phyloP scores from a whole-genome alignment of 1,140 invertebrate genomes.

The Conopomorpha cramerella region DNA sequence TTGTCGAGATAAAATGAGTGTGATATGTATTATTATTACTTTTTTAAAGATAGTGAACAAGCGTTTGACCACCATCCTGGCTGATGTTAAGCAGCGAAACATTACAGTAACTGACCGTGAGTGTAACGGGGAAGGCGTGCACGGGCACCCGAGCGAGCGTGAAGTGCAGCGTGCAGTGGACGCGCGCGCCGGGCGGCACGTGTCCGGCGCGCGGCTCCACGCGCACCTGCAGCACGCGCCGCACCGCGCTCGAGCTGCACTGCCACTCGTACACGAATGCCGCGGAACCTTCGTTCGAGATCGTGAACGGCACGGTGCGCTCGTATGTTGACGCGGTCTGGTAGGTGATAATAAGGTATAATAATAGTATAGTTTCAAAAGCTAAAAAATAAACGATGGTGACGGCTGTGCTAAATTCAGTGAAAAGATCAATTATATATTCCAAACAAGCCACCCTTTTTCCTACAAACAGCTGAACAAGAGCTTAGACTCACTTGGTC shows the following conservation, averaged over 20 bases:
- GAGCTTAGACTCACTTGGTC: conserved; percentile 45
- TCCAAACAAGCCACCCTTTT: too few relatives aligned
- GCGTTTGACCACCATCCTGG: too few relatives aligned
- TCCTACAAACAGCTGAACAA: too few relatives aligned
- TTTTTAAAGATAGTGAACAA: too few relatives aligned
- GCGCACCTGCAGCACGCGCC: conserved; percentile 30
- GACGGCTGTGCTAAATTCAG: too few relatives aligned
- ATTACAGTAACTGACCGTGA: conserved; percentile 33
- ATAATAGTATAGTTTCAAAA: too few relatives aligned
- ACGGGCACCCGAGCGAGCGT: conserved; percentile 38
- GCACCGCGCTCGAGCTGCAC: conserved; percentile 23
- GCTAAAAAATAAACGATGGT: too few relatives aligned
- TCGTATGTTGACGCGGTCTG: conserved; percentile 49
- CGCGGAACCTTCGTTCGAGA: conserved; percentile 43
- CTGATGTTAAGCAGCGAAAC: too few relatives aligned
- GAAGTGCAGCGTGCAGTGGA: conserved; percentile 33
- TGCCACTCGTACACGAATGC: conserved; percentile 45
- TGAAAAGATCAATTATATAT: too few relatives aligned
- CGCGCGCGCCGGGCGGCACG: conserved; percentile 21
- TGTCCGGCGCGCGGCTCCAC: conserved; percentile 33
- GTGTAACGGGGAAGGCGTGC: conserved; percentile 29
- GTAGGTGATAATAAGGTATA: background rate
- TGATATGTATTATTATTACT: too few relatives aligned
- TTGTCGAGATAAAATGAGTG: too few relatives aligned
- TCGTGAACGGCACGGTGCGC: conserved; percentile 33